Base-by-base conservation (phyloP, 1,140 invertebrate genomes). In the Sitodiplosis mosellana region DNA sequence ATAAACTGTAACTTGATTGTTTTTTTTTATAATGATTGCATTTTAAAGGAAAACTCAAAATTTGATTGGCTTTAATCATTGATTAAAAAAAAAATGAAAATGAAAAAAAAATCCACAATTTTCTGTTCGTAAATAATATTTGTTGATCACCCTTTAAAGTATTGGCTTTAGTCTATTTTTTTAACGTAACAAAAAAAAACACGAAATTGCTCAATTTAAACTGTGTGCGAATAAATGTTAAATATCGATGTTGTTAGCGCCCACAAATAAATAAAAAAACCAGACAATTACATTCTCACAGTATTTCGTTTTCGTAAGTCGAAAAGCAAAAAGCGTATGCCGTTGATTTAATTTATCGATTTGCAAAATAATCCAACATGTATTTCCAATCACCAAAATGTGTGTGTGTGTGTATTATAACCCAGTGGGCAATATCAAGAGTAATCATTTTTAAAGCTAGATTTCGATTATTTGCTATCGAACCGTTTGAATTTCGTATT, bases 1-100 rank as follows among this genome's bases (percentile, higher is more conserved):
- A 17, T 38, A 38, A 38, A n/a, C 36, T 38, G 3, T 38, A n/a
- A 8, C 14, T 10, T 27, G 10, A 27, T 27, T 27, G 10, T 27
- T 27, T 10, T 34, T 34, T 34, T 34, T 34, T 34, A 34, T 34
- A 34, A 8, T 38, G 12, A 38, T 6, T 38, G 27, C 27, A 27
- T 27, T 27, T 27, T 27, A 27, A n/a, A 27, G 27, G 27, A 27
- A 27, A 27, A 27, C 27, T 5, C 27, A 27, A 27, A 27, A 27
- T 27, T 45, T 48, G 18, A 21, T 52, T 49, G 20, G 12, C 12
- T 33, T n/a, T 22, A 42, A 41, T 41, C 22, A 21, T 20, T 6
- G 8, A 15, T 46, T 12, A 37, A 46, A 50, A 41, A 43, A 37
- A 45, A 46, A 41, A 27, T 47, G 10, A 33, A 17, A 33, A 34